Evolutionary conservation across 2,888 invertebrate genomes (phyloP).

Genomic region (Pelosia muscerda): DNA sequence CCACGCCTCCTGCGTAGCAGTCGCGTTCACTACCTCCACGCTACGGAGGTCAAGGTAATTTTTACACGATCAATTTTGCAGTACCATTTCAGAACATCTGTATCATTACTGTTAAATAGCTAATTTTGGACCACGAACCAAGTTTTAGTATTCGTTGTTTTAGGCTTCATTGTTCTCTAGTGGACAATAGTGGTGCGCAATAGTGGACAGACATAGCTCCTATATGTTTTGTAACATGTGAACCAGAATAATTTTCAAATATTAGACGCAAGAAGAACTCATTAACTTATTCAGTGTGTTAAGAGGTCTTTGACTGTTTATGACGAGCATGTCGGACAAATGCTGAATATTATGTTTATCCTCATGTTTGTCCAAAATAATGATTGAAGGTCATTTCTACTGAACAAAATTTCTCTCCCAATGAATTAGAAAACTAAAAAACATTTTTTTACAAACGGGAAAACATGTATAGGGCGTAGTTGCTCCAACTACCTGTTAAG

Average conservation of each 20-base stretch:
- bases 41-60: too few species aligned
- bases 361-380: not conserved
- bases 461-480: too few species aligned
- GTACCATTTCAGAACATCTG: too few species aligned
- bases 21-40: too few species aligned
- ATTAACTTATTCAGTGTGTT: not conserved
- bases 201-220: not conserved
- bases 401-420: not conserved
- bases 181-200: not conserved
- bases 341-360: not conserved
- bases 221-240: not conserved
- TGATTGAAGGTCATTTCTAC: not conserved
- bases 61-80: too few species aligned
- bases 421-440: too few species aligned
- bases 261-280: not conserved
- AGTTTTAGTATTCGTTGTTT: too few species aligned
- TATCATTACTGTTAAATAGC: too few species aligned
- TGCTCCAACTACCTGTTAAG: too few species aligned
- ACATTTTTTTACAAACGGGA: not conserved
- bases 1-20: too few species aligned
- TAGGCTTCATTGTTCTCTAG: not conserved
- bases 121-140: too few species aligned
- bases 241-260: not conserved
- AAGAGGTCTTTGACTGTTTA: not conserved
- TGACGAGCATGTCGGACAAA: not conserved